Evolutionary conservation across 1,140 invertebrate genomes (phyloP).

Genomic region (Lordiphosa collinella): DNA sequence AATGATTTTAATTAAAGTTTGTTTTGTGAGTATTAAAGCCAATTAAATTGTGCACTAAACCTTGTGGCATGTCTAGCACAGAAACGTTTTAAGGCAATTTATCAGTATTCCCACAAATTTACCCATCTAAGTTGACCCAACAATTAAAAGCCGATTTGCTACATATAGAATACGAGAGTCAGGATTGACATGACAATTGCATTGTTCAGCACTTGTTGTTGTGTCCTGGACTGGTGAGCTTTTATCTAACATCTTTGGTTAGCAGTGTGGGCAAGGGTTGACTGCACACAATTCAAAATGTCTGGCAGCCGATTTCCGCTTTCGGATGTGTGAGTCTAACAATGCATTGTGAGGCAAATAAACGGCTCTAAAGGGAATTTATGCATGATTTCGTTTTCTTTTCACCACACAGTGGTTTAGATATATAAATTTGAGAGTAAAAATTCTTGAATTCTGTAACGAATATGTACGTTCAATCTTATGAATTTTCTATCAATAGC

Average conservation of each 20-base stretch:
- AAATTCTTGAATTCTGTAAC: too few species aligned
- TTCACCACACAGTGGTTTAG: too few species aligned
- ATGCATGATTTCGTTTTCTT: too few species aligned
- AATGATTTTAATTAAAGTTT: constrained; percentile 40
- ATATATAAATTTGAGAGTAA: too few species aligned
- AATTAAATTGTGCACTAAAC: too few species aligned
- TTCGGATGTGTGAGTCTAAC: background rate
- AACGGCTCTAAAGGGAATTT: constrained; percentile 16
- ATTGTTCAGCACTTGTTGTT: background rate
- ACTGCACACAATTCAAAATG: constrained; percentile 30
- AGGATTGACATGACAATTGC: constrained; percentile 29
- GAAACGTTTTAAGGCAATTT: too few species aligned
- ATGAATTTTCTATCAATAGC: too few species aligned
- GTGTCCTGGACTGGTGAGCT: background rate
- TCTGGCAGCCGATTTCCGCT: constrained; percentile 27
- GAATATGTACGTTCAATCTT: too few species aligned
- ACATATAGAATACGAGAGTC: constrained; percentile 4
- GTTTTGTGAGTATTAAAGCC: too few species aligned
- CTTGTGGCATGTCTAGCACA: too few species aligned
- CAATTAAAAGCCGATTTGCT: constrained; percentile 30
- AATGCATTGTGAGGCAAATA: constrained; percentile 20
- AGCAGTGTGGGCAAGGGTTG: constrained; percentile 1
- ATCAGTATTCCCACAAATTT: background rate
- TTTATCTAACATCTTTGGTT: constrained; percentile 1
- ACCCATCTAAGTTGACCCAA: background rate